phyloP scores from a whole-genome alignment of 2,888 invertebrate genomes.

The Andrena bucephala region DNA sequence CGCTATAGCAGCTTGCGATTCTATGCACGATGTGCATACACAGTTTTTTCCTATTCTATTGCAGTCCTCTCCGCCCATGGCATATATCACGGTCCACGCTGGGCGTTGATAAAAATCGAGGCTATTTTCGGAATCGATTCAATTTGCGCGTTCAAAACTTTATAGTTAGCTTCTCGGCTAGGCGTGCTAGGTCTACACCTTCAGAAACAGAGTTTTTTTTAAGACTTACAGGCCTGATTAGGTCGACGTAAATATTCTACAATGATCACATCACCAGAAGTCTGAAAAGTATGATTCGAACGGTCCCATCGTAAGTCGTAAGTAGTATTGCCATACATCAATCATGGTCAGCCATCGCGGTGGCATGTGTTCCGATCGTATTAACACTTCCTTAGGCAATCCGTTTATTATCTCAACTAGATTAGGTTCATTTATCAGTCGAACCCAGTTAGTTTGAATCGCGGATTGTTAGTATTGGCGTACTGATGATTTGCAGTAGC shows the following conservation, averaged over 20 bases:
- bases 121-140: slow-evolving; percentile 23
- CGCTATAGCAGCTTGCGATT: neutral
- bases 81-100: neutral
- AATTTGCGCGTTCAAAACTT: too few species aligned
- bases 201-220: neutral
- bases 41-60: slow-evolving; percentile 11
- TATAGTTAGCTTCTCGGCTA: too few species aligned
- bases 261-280: neutral
- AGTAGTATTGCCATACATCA: neutral
- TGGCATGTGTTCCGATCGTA: neutral
- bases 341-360: neutral
- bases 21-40: slow-evolving; percentile 6
- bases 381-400: neutral
- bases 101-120: slow-evolving; percentile 7
- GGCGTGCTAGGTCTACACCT: neutral
- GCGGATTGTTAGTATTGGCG: neutral
- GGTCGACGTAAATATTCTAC: neutral
- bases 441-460: neutral
- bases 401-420: neutral
- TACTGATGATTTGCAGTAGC: neutral
- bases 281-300: neutral
- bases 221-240: neutral
- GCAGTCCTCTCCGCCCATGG: neutral
- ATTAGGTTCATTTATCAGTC: slow-evolving; percentile 15
- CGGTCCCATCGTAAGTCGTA: too few species aligned